Base-by-base conservation (phyloP, 2,113 vertebrate genomes). In the zebrafish (Danio rerio) region DNA sequence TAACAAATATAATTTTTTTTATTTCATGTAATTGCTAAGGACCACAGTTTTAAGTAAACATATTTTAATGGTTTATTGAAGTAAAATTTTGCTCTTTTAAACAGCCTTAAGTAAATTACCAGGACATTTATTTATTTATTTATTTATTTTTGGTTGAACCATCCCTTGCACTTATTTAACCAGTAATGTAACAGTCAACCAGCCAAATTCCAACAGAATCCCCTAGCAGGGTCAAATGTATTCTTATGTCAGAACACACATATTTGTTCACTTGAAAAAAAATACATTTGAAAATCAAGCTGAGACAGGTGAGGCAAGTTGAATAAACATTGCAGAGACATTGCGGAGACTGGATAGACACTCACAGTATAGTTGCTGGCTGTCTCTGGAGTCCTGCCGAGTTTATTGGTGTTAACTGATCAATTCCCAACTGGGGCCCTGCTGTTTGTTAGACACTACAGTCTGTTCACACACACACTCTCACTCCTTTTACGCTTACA, bases 271-370 rank as follows among this genome's bases (percentile, higher is more conserved):
- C 18, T 53, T 40, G 6, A 13, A 18, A 43, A 45, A 66, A 31
- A 66, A 31, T 5, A 69, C 40, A 49, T 65, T 40, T 65, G 49
- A 2, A 43, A 94, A 96, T 95, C 95, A 88, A 96, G 88, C 71
- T 49, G 59, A 52, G 61, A 78, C 76, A 62, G 69, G 71, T 40
- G n/a, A 12, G 16, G 18, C 77, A 83, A 70, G 63, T 59, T 81
- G 77, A 77, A 66, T 55, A 83, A 83, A 86, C 81, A 12, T 42
- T 49, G 20, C 5, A 1, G 77, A 86, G 78, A 77, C 65, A 6
- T 65, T 61, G 76, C 20, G 15, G 13, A 6, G 55, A 69, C 31
- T 31, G 31, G 31, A 31, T 31, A 31, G 31, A 31, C 31, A 31
- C 31, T 31, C 31, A 3, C 40, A 45, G 61, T 75, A 43, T 81